Conservation (phyloP, 2,797 vertebrate species). For the Xerus rutilus region DNA sequence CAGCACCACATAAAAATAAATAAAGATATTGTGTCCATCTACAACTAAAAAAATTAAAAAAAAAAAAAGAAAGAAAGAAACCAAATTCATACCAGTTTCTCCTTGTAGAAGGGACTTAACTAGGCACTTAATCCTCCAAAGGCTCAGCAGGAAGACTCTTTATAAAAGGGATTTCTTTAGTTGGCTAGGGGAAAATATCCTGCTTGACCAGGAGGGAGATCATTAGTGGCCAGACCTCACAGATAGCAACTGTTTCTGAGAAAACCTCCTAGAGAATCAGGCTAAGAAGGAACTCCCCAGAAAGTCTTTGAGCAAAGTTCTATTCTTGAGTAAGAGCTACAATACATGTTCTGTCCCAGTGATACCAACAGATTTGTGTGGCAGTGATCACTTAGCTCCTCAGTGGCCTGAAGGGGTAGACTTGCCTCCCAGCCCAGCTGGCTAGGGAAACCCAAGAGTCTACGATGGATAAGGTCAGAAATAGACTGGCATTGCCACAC, state of each 20-base stretch:
- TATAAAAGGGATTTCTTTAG: constrained; percentile 50
- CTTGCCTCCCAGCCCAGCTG: not conserved
- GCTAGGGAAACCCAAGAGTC: not conserved
- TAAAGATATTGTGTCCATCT: too few relatives aligned
- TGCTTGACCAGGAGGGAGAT: constrained; percentile 72
- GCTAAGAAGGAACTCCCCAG: constrained; percentile 27
- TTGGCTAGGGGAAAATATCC: constrained; percentile 58
- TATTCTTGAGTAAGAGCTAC: constrained; percentile 21
- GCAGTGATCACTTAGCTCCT: not conserved
- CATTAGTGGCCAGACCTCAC: constrained; percentile 70
- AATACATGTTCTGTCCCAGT: not conserved
- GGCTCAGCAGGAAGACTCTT: constrained; percentile 37
- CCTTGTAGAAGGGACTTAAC: constrained; percentile 30
- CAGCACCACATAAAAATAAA: too few relatives aligned
- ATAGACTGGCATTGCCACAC: not conserved
- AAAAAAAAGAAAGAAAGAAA: constrained; percentile 68
- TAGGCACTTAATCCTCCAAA: constrained; percentile 59
- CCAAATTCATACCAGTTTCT: constrained; percentile 61
- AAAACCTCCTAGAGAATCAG: constrained; percentile 66
- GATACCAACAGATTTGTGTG: not conserved
- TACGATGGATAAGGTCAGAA: not conserved
- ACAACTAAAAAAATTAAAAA: too few relatives aligned
- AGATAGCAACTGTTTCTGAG: constrained; percentile 62
- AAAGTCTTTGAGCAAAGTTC: constrained; percentile 57
- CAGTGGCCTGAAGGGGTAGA: not conserved